Percentiles rank a stretch among this genome's conserved stretches.
Conservation (phyloP, 2,113 vertebrate species). For the Verasper variegatus region DNA sequence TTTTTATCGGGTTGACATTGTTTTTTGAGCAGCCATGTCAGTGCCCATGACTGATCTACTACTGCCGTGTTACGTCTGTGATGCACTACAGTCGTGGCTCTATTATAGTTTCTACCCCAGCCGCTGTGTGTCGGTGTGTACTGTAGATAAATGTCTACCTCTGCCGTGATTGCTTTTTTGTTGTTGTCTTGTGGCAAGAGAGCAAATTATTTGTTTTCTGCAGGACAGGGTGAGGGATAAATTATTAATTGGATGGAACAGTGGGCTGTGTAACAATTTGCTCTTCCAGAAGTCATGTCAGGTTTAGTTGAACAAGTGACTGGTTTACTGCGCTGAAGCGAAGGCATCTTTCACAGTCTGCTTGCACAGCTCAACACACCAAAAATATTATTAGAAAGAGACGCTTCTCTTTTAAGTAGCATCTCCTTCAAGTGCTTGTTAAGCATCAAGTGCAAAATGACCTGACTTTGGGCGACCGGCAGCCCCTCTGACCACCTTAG, state of each 20-base stretch:
- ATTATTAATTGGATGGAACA: conserved; percentile 83
- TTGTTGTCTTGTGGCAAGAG: conserved; percentile 61
- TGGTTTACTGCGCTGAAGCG: conserved; percentile 69
- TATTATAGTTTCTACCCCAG: conserved; percentile 43
- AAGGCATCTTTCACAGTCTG: conserved; percentile 55
- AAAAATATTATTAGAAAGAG: conserved; percentile 13
- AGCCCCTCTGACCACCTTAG: conserved; percentile 56
- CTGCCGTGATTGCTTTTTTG: conserved; percentile 61
- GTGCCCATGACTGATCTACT: conserved; percentile 65
- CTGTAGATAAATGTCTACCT: conserved; percentile 52
- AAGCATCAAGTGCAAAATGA: conserved; percentile 35
- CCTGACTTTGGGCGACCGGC: conserved; percentile 28
- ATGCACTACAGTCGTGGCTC: conserved; percentile 40
- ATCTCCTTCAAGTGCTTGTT: background rate
- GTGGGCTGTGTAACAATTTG: conserved; percentile 81
- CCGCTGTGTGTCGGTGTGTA: conserved; percentile 28
- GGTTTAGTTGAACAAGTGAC: conserved; percentile 77
- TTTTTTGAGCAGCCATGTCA: conserved; percentile 61
- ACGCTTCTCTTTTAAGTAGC: background rate
- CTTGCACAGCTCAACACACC: conserved; percentile 34
- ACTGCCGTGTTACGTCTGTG: conserved; percentile 31
- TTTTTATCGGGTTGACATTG: conserved; percentile 88
- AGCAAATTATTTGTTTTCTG: conserved; percentile 72
- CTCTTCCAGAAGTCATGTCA: conserved; percentile 77
- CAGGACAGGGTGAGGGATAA: conserved; percentile 71